Evolutionary conservation across 2,113 vertebrate species (phyloP).

Genomic region (Salvelinus fontinalis): DNA sequence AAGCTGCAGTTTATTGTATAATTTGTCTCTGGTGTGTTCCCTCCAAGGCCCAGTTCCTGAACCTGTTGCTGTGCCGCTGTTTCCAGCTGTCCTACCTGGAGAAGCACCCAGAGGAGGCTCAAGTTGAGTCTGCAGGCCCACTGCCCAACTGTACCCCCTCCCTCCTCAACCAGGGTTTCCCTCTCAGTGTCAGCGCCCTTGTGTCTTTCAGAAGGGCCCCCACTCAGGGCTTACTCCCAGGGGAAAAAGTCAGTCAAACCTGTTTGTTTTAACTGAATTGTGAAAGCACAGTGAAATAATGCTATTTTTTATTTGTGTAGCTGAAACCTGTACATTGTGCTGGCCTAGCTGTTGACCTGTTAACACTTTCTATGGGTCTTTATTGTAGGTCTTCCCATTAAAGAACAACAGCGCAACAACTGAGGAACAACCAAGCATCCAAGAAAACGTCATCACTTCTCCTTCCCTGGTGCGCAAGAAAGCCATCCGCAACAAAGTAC

Average conservation of each 20-base stretch:
- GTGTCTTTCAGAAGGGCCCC: slow-evolving; percentile 90
- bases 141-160: slow-evolving; percentile 60
- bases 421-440: slow-evolving; percentile 42
- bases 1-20: background rate
- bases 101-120: slow-evolving; percentile 83
- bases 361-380: background rate
- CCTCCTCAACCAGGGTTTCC: slow-evolving; percentile 84
- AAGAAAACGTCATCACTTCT: slow-evolving; percentile 79
- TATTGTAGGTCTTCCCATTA: slow-evolving; percentile 40
- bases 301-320: background rate
- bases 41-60: slow-evolving; percentile 85
- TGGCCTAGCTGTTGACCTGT: background rate
- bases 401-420: background rate
- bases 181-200: slow-evolving; percentile 87
- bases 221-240: slow-evolving; percentile 53
- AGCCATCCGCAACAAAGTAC: slow-evolving; percentile 88
- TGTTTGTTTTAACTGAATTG: background rate
- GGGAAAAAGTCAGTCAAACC: slow-evolving; percentile 68
- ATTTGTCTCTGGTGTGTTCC: background rate
- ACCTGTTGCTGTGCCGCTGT: slow-evolving; percentile 90
- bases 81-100: slow-evolving; percentile 89
- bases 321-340: background rate
- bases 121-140: slow-evolving; percentile 33
- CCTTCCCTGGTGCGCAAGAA: slow-evolving; percentile 90
- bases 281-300: background rate